Conservation (phyloP, 2,888 invertebrate genomes). For the Glyphotaelius pellucidus region DNA sequence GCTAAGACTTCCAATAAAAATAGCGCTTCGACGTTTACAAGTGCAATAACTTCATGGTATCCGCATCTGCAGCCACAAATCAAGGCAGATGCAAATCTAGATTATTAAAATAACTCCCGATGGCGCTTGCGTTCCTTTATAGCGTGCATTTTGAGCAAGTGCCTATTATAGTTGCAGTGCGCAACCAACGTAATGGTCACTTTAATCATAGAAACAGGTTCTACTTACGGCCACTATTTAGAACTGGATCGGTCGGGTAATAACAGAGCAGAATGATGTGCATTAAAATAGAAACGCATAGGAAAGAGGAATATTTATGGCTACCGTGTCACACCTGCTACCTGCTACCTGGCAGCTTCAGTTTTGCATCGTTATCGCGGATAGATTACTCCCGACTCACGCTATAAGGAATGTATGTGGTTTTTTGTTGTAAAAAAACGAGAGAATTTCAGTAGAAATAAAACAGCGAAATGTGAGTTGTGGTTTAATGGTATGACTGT, state of each 20-base stretch:
- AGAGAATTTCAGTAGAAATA: not conserved
- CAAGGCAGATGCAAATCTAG: slow-evolving; percentile 15
- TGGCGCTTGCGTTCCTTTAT: not conserved
- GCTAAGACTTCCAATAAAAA: not conserved
- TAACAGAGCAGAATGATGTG: slow-evolving; percentile 17
- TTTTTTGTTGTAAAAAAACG: not conserved
- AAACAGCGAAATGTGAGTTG: not conserved
- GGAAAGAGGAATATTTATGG: slow-evolving; percentile 21
- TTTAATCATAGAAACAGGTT: slow-evolving; percentile 40
- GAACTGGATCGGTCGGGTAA: slow-evolving; percentile 34
- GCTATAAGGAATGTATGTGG: not conserved
- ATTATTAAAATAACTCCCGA: slow-evolving; percentile 6
- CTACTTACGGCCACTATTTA: not conserved
- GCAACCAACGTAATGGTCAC: slow-evolving; percentile 18
- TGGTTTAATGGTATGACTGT: not conserved
- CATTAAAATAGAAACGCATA: slow-evolving; percentile 19
- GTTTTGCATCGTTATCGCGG: not conserved
- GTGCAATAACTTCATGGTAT: not conserved
- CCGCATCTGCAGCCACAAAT: slow-evolving; percentile 16
- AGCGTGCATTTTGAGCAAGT: not conserved
- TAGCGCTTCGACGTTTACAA: not conserved
- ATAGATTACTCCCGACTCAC: not conserved
- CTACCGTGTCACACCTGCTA: not conserved
- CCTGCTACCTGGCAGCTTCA: not conserved
- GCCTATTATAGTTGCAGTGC: not conserved